phyloP scores from a whole-genome alignment of 2,113 vertebrate species.

The Mionectes macconnelli region DNA sequence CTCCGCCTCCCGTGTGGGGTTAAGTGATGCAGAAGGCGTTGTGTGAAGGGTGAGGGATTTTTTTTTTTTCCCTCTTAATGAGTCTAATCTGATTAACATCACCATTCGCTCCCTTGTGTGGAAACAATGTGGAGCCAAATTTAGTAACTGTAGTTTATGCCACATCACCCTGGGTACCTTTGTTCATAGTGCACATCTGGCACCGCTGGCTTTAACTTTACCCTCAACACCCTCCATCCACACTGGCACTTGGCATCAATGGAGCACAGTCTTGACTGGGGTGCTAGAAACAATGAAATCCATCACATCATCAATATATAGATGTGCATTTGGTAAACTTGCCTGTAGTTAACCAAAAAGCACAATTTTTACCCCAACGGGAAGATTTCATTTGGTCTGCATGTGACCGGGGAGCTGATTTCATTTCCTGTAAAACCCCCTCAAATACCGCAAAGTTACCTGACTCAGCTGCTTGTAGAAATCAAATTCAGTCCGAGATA shows the following conservation, averaged over 20 bases:
- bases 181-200: conserved; percentile 29
- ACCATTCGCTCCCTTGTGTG: conserved; percentile 55
- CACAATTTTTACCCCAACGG: conserved; percentile 80
- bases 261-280: rapidly evolving
- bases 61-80: conserved; percentile 16
- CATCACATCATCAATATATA: not conserved
- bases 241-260: not conserved
- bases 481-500: conserved; percentile 96
- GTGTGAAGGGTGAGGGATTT: not conserved
- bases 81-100: conserved; percentile 67
- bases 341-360: conserved; percentile 83
- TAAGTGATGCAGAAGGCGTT: conserved; percentile 48
- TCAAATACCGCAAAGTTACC: conserved; percentile 86
- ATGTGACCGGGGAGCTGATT: conserved; percentile 80
- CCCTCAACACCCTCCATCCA: not conserved
- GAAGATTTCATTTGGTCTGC: conserved; percentile 84
- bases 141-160: conserved; percentile 44
- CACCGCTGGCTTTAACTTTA: conserved; percentile 18
- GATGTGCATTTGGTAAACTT: conserved; percentile 53
- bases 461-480: conserved; percentile 94
- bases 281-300: not conserved
- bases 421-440: conserved; percentile 86
- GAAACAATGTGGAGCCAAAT: conserved; percentile 64
- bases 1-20: conserved; percentile 22
- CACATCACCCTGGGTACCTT: conserved; percentile 51